Conservation (phyloP, 2,797 vertebrate genomes). For the Meda fulgida region DNA sequence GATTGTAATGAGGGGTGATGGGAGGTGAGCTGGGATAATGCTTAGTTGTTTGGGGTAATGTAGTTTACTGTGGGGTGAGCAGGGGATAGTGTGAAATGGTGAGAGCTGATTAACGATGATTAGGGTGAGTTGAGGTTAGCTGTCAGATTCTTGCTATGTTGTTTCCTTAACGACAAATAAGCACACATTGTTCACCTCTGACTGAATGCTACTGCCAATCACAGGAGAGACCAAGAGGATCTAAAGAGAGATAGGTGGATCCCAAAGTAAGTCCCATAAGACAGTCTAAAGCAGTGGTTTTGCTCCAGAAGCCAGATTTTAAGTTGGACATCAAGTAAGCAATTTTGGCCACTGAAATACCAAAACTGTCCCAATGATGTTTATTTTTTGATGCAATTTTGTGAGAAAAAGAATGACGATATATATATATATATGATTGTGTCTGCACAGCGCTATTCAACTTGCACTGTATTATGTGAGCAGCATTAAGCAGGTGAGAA, state of each 20-base stretch:
- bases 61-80: conserved; percentile 13
- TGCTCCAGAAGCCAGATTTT: conserved; percentile 1
- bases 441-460: background rate
- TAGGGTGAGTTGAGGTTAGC: conserved; percentile 10
- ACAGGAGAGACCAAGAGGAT: conserved; percentile 33
- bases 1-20: conserved; percentile 13
- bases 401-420: background rate
- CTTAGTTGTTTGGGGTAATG: conserved; percentile 4
- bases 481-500: conserved; percentile 23
- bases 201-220: conserved; percentile 11
- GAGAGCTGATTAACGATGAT: conserved; percentile 24
- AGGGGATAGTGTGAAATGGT: conserved; percentile 1
- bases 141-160: conserved; percentile 20
- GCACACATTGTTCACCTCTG: conserved; percentile 7
- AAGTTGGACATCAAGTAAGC: background rate
- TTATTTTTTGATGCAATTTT: background rate
- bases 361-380: background rate
- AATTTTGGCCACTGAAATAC: background rate
- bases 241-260: background rate
- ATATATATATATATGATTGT: conserved; percentile 12
- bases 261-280: background rate
- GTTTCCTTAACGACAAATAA: conserved; percentile 17
- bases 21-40: background rate
- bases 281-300: background rate
- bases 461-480: background rate